Evolutionary conservation across 2,113 vertebrate genomes (phyloP), one percentile per base, ranked within the genome.

Genomic region (Maccullochella peelii): DNA sequence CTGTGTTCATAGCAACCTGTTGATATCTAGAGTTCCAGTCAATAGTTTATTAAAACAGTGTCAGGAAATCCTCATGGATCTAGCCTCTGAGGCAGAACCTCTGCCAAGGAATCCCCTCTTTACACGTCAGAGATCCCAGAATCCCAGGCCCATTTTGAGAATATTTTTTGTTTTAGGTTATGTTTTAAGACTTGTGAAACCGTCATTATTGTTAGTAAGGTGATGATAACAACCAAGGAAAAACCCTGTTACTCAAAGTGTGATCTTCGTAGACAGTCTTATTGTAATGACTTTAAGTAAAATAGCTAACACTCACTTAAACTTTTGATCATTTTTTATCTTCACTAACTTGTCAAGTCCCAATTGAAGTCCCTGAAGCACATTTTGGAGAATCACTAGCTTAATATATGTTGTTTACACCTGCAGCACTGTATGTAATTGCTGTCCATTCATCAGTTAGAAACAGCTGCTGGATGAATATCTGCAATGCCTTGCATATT

Each of bases 1-100:
- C 70, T 82, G 74, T 79, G 77, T 59, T 63, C 58, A 85, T 49
- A 25, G 30, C 86, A 77, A 95, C 92, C 90, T 94, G 94, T 94
- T 94, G 92, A 92, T 90, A 57, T 67, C 27, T 4, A 44, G 36
- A 75, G 49, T 59, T 52, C n/a, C 83, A 59, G 40, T 73, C 57
- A 12, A 73, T 40, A 52, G 55, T 72, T 50, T 77, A 40, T 83
- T 73, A 63, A 40, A 65, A 9, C 40, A n/a, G 6, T 12, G 40
- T 8, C 15, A 73, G 85, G 70, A 81, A 89, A 54, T 68, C 30
- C 33, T 50, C 30, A 3, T 36, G 27, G 21, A 70, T 73, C 6
- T 38, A 5, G 49, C 57, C 50, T 70, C 38, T 44, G 47, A 63
- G 47, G 27, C 59, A 79, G 33, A 68, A 50, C 25, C 75, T 72